Percentiles rank a stretch among this genome's conserved stretches.
Evolutionary conservation across 1,140 invertebrate genomes (phyloP).

Genomic region (Mylabris phalerata): DNA sequence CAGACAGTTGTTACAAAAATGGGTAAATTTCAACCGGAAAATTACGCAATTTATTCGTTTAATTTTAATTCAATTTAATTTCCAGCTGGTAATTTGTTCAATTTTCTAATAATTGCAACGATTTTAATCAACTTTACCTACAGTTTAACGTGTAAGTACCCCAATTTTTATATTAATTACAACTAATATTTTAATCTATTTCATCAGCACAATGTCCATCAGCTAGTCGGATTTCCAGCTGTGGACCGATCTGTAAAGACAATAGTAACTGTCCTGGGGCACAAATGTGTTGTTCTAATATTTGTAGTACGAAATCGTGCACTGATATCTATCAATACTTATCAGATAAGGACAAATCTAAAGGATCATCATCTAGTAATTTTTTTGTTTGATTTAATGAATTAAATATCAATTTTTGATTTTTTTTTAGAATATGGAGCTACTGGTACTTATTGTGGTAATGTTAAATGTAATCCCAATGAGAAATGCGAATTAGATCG

Average conservation of each 20-base stretch:
- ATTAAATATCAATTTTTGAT: neutral
- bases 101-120: too few relatives aligned
- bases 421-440: conserved; percentile 43
- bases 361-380: conserved; percentile 25
- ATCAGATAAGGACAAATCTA: conserved; percentile 21
- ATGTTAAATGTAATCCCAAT: conserved; percentile 56
- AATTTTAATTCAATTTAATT: too few relatives aligned
- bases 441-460: conserved; percentile 55
- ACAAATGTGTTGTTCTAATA: conserved; percentile 60
- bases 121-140: too few relatives aligned
- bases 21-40: too few relatives aligned
- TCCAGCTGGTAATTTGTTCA: too few relatives aligned
- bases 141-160: too few relatives aligned
- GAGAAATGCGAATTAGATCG: conserved; percentile 62
- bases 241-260: conserved; percentile 57
- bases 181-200: too few relatives aligned
- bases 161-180: too few relatives aligned
- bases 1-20: too few relatives aligned
- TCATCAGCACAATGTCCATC: conserved; percentile 47
- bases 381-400: neutral
- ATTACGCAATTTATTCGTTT: too few relatives aligned
- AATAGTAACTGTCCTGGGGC: conserved; percentile 56
- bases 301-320: conserved; percentile 61
- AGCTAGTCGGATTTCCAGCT: conserved; percentile 53
- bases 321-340: conserved; percentile 28